Conservation (phyloP, 2,888 invertebrate genomes). For the Clistopyga incitator region DNA sequence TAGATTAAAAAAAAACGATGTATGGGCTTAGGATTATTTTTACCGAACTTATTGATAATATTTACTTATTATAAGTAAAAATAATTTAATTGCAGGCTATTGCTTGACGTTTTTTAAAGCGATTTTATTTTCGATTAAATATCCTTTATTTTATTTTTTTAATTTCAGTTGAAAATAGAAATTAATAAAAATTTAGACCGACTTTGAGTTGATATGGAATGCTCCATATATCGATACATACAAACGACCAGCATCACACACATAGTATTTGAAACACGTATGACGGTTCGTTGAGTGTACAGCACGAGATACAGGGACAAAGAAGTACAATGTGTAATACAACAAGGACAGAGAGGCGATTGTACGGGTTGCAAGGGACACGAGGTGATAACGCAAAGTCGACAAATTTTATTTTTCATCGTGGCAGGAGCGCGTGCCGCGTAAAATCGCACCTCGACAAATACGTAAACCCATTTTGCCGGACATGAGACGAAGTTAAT, state of each 20-base stretch:
- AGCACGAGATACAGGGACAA: constrained; percentile 40
- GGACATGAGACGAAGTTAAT: neutral
- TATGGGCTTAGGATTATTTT: too few relatives aligned
- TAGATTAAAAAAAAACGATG: too few relatives aligned
- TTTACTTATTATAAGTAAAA: too few relatives aligned
- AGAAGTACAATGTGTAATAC: constrained; percentile 27
- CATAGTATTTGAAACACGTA: constrained; percentile 33
- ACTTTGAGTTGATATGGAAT: too few relatives aligned
- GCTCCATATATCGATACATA: too few relatives aligned
- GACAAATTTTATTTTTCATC: constrained; percentile 57
- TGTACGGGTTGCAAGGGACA: constrained; percentile 12
- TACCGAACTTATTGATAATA: too few relatives aligned
- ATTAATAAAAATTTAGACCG: too few relatives aligned
- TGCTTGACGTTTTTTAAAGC: too few relatives aligned
- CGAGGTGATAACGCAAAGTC: constrained; percentile 48
- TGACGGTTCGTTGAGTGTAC: constrained; percentile 4
- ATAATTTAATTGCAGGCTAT: too few relatives aligned
- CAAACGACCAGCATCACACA: constrained; percentile 8
- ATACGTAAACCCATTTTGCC: neutral
- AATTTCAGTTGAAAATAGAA: too few relatives aligned
- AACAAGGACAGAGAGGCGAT: constrained; percentile 32
- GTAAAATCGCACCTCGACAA: constrained; percentile 19
- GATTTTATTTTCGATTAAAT: too few relatives aligned
- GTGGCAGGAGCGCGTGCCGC: neutral
- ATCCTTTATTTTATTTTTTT: too few relatives aligned